Evolutionary conservation across 1,140 invertebrate species (phyloP).

Genomic region (Cheumatopsyche charites): DNA sequence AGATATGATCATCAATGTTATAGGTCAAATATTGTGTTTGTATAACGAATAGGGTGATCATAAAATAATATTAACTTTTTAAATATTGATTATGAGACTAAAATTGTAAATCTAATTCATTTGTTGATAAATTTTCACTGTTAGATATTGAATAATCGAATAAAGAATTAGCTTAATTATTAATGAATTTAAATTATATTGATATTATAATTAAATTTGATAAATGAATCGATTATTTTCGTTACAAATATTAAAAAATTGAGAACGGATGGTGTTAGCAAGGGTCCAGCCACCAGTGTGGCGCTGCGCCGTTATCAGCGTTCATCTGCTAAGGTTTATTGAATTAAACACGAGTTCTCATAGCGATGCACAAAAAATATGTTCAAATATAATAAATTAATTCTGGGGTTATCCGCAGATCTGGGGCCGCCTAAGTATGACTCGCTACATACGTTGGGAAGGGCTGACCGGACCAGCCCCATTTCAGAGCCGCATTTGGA

Average conservation of each 20-base stretch:
- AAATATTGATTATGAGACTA: too few species aligned
- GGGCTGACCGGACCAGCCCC: slow-evolving; percentile 40
- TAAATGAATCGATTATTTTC: too few species aligned
- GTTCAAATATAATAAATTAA: slow-evolving; percentile 49
- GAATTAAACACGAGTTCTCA: slow-evolving; percentile 49
- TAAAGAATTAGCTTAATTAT: too few species aligned
- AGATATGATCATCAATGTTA: slow-evolving; percentile 42
- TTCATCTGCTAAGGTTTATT: slow-evolving; percentile 46
- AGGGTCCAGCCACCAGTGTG: slow-evolving; percentile 39
- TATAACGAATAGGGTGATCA: slow-evolving; percentile 39
- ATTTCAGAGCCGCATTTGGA: slow-evolving; percentile 21
- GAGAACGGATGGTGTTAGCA: not conserved
- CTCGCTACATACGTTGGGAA: slow-evolving; percentile 47
- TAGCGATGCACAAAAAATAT: slow-evolving; percentile 44
- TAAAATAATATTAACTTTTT: too few species aligned
- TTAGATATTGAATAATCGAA: too few species aligned
- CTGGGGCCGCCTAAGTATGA: slow-evolving; percentile 48
- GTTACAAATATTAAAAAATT: not conserved
- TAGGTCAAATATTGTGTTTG: slow-evolving; percentile 41
- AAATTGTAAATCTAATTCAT: too few species aligned
- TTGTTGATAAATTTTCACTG: too few species aligned
- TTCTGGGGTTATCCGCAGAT: slow-evolving; percentile 47
- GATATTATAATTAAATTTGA: too few species aligned
- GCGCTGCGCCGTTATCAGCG: slow-evolving; percentile 40
- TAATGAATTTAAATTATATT: too few species aligned